Evolutionary conservation across 1,140 invertebrate genomes (phyloP), one percentile per base, ranked within the genome.

Genomic region (Heliconius eleuchia): DNA sequence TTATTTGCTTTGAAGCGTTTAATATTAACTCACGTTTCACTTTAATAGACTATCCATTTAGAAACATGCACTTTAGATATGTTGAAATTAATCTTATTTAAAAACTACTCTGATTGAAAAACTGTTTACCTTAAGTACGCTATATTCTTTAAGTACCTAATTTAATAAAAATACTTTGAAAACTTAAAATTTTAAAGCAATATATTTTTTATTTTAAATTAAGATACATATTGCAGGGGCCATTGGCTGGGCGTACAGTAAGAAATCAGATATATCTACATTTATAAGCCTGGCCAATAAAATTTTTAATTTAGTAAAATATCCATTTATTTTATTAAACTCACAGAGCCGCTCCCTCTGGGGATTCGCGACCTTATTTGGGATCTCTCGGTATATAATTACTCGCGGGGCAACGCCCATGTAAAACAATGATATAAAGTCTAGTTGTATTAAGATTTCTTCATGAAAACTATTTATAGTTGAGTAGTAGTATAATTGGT

Each of bases 361-460:
- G 77, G 77, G 72, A 79, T 55, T 42, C 70, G 72, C 66, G 77
- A 70, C 77, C 57, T 78, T 78, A 78, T 74, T 74, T 73, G 55
- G 60, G 74, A 79, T 70, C 71, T 71, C 27, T 70, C 55, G 50
- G 6, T 39, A 76, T 30, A 76, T 57, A 57, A 75, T 76, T 76
- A 76, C 57, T 66, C 19, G 34, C 34, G 37, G 30, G 34, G 74
- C 60, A 66, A 66, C 60, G 60, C 60, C 60, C 60, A 66, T 66
- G 60, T 66, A 30, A 66, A 66, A 66, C 60, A 66, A 30, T 66
- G 60, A 66, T 66, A 66, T 66, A 27, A 66, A 6, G 27, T 30
- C 9, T 30, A 66, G 27, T 30, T 30, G 23, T 66, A 30, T 66
- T 66, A 9, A 27, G 23, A 66, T 66, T 66, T 66, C 60, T 9